These are phyloP conservation scores for Spea multiplicata DNA, from an alignment of 2,113 vertebrate genomes.

Conservation along the genomic window DNA sequence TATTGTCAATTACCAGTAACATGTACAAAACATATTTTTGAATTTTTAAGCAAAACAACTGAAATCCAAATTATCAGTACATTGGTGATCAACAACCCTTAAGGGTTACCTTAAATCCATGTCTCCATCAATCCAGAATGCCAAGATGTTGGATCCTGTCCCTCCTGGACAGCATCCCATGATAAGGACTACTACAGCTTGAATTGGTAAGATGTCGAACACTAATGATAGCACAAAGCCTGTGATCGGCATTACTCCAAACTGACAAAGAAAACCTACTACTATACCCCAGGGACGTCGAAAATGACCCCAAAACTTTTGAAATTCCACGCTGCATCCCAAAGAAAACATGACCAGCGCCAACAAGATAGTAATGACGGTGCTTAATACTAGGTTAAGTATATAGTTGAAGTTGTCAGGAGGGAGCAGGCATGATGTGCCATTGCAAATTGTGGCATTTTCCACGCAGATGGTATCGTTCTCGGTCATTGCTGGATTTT, in stretches of 20 bases:
- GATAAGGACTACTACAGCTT: conserved; percentile 87
- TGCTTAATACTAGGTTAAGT: conserved; percentile 69
- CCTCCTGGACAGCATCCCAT: conserved; percentile 98
- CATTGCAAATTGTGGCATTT: conserved; percentile 75
- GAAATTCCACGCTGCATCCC: conserved; percentile 87
- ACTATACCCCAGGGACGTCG: conserved; percentile 86
- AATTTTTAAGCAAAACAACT: no score
- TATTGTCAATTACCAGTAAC: no score
- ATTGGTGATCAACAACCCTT: no score
- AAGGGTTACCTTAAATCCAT: conserved; percentile 92
- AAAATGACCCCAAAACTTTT: conserved; percentile 79
- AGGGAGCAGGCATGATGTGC: conserved; percentile 68
- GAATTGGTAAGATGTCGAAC: conserved; percentile 79
- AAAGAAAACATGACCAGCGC: conserved; percentile 96
- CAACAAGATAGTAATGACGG: conserved; percentile 77
- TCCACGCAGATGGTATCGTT: conserved; percentile 54
- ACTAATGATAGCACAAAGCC: conserved; percentile 78
- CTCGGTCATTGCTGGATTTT: not conserved
- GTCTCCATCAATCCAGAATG: conserved; percentile 94
- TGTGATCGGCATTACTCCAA: conserved; percentile 93
- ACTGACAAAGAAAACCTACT: conserved; percentile 94
- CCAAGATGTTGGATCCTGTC: conserved; percentile 84
- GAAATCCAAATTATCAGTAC: no score
- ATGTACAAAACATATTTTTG: no score
- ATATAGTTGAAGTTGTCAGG: conserved; percentile 66